phyloP scores from a whole-genome alignment of 2,888 invertebrate species.

The Trissolcus japonicus region DNA sequence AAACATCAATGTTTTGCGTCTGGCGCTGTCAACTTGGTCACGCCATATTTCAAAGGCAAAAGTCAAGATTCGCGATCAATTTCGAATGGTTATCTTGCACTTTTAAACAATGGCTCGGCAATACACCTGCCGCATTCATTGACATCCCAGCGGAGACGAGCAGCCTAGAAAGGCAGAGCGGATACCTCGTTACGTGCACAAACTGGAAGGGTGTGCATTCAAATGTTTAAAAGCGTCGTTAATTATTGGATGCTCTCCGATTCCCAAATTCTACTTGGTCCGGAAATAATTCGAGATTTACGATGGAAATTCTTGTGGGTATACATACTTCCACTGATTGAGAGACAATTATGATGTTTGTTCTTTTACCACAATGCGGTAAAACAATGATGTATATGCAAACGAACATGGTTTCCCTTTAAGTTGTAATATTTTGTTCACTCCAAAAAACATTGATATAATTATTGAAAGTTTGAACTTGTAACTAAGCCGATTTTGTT shows the following conservation, averaged over 20 bases:
- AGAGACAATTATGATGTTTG: too few species aligned
- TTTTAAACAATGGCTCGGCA: constrained; percentile 60
- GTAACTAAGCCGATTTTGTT: too few species aligned
- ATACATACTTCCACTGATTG: background rate
- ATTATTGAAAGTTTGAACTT: too few species aligned
- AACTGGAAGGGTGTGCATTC: constrained; percentile 34
- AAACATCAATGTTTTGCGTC: constrained; percentile 34
- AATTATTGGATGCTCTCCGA: constrained; percentile 21
- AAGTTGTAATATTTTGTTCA: too few species aligned
- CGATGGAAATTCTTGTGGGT: constrained; percentile 6
- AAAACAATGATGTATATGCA: background rate
- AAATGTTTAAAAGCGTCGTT: constrained; percentile 26
- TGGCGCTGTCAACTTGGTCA: constrained; percentile 43
- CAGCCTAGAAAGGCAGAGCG: constrained; percentile 26
- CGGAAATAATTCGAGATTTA: constrained; percentile 29
- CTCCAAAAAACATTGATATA: too few species aligned
- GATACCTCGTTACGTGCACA: constrained; percentile 43
- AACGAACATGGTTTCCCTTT: background rate
- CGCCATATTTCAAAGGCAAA: constrained; percentile 43
- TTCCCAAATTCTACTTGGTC: constrained; percentile 3
- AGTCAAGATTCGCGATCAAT: constrained; percentile 61
- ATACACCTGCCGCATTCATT: constrained; percentile 59
- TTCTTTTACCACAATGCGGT: background rate
- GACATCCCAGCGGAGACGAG: constrained; percentile 50
- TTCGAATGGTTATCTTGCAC: constrained; percentile 65